phyloP scores from a whole-genome alignment of 2,888 invertebrate species.

The Biston betularia region DNA sequence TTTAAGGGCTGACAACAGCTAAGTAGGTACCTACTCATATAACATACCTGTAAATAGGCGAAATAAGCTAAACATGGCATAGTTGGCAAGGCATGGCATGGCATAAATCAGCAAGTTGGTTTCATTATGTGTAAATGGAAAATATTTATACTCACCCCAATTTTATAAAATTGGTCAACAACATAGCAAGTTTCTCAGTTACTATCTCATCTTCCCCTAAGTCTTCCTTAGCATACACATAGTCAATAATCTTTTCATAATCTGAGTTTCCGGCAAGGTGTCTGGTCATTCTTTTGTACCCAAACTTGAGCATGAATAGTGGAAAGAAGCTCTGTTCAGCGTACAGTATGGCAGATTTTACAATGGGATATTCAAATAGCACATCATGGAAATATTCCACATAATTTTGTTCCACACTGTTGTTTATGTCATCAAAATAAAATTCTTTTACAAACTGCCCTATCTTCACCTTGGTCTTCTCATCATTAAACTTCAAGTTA shows the following conservation, averaged over 20 bases:
- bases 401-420: constrained; percentile 53
- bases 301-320: constrained; percentile 69
- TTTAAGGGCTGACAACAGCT: background rate
- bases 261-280: constrained; percentile 20
- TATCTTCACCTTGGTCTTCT: constrained; percentile 54
- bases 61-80: background rate
- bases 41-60: background rate
- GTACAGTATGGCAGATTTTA: constrained; percentile 65
- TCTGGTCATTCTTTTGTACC: constrained; percentile 23
- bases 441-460: constrained; percentile 66
- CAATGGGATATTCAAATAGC: constrained; percentile 65
- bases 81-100: too few species aligned
- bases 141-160: constrained; percentile 76
- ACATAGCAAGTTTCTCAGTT: constrained; percentile 54
- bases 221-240: constrained; percentile 54
- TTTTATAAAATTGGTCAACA: constrained; percentile 71
- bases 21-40: background rate
- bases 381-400: constrained; percentile 70
- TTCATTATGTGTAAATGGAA: too few species aligned
- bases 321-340: constrained; percentile 57
- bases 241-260: constrained; percentile 55
- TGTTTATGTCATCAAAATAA: constrained; percentile 61
- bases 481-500: constrained; percentile 64
- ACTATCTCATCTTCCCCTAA: constrained; percentile 45
- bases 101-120: too few species aligned